A percentile compares a stretch with the other conserved stretches of the same genome.
Evolutionary conservation across 2,113 vertebrate genomes (phyloP).

Genomic region (Hiodon tergisus): DNA sequence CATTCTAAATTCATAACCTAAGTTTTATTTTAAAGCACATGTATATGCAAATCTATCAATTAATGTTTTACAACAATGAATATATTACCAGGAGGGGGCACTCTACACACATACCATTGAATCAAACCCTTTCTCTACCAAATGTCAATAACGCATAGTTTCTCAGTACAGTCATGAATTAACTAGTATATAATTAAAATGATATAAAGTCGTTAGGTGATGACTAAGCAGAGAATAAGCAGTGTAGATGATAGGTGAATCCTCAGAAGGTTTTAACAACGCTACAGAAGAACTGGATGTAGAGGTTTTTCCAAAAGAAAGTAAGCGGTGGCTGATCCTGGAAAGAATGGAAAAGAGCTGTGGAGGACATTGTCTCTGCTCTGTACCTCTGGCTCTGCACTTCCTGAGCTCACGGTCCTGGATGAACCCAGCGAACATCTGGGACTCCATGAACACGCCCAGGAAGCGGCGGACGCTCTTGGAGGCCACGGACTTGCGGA

Average conservation of each 20-base stretch:
- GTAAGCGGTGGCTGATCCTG: too few relatives aligned
- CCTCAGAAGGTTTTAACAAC: too few relatives aligned
- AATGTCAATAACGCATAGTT: too few relatives aligned
- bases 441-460: constrained; percentile 98
- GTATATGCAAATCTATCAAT: background rate
- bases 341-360: background rate
- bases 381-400: constrained; percentile 17
- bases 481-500: constrained; percentile 96
- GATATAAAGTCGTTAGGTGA: background rate
- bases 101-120: background rate
- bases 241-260: background rate
- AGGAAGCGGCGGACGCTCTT: constrained; percentile 97
- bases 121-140: background rate
- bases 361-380: background rate
- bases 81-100: constrained; percentile 6
- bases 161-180: background rate
- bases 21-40: background rate
- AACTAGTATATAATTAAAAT: background rate
- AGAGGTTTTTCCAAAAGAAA: too few relatives aligned
- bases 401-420: constrained; percentile 70
- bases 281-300: too few relatives aligned
- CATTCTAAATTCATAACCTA: too few relatives aligned
- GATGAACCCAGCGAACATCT: constrained; percentile 98
- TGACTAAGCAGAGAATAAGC: background rate
- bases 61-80: background rate